These are phyloP conservation scores for Steatocranus sp. DNA, from an alignment of 2,797 vertebrate species.

Conservation along the genomic window DNA sequence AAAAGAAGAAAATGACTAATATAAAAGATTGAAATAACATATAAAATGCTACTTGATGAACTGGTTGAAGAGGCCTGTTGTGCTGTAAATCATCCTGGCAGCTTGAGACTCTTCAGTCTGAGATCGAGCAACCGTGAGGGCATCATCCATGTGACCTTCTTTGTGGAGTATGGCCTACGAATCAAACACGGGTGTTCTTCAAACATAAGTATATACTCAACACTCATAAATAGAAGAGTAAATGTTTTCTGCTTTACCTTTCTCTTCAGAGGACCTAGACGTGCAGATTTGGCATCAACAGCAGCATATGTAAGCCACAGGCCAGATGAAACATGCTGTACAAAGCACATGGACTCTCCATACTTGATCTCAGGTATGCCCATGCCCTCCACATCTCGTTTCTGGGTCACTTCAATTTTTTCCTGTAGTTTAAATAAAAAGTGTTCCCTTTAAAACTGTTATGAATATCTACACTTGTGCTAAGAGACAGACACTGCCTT, in stretches of 20 bases:
- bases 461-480: neutral
- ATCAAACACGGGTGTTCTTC: neutral
- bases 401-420: slow-evolving; percentile 86
- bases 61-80: slow-evolving; percentile 86
- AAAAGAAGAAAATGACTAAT: neutral
- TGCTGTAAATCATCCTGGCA: slow-evolving; percentile 91
- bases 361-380: slow-evolving; percentile 92
- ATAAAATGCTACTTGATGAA: slow-evolving; percentile 84
- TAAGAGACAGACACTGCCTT: neutral
- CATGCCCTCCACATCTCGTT: slow-evolving; percentile 93
- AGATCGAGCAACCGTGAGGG: slow-evolving; percentile 86
- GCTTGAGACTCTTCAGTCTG: slow-evolving; percentile 91
- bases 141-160: slow-evolving; percentile 95
- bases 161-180: slow-evolving; percentile 89
- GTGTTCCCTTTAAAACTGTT: neutral
- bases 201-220: neutral
- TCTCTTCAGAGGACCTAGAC: slow-evolving; percentile 87
- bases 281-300: slow-evolving; percentile 86
- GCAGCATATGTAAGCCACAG: slow-evolving; percentile 93
- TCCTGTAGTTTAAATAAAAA: slow-evolving; percentile 71
- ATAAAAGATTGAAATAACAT: neutral
- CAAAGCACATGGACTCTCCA: slow-evolving; percentile 92
- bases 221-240: neutral
- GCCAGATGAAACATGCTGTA: slow-evolving; percentile 83
- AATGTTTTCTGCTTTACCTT: slow-evolving; percentile 72